Evolutionary conservation across 2,888 invertebrate species (phyloP).

Genomic region (Cantharis rufa): DNA sequence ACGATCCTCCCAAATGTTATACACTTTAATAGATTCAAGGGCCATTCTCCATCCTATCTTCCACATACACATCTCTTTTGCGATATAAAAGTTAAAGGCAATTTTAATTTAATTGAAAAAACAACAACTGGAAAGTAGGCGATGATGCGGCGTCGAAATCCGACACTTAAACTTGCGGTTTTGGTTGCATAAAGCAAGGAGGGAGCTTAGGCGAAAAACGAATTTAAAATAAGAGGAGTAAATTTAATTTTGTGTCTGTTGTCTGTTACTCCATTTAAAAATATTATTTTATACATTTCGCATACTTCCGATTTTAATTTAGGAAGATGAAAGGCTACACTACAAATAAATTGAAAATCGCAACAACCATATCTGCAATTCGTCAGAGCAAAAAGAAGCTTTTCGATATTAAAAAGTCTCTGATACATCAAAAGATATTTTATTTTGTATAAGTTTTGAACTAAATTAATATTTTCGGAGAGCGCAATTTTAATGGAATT

Average conservation of each 20-base stretch:
- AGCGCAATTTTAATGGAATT: background rate
- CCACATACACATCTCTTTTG: slow-evolving; percentile 26
- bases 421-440: slow-evolving; percentile 18
- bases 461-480: background rate
- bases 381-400: slow-evolving; percentile 13
- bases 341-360: slow-evolving; percentile 21
- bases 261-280: background rate
- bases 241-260: background rate
- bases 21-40: slow-evolving; percentile 27
- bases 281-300: background rate
- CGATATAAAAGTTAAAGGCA: slow-evolving; percentile 23
- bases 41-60: slow-evolving; percentile 27
- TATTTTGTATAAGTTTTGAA: slow-evolving; percentile 6
- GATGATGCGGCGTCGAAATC: background rate
- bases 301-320: slow-evolving; percentile 18
- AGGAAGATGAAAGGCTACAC: slow-evolving; percentile 24
- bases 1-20: slow-evolving; percentile 29
- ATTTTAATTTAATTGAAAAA: slow-evolving; percentile 29
- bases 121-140: background rate
- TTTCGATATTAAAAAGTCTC: slow-evolving; percentile 23
- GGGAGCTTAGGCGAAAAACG: background rate
- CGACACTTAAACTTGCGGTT: background rate
- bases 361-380: slow-evolving; percentile 4
- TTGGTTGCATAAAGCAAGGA: background rate
- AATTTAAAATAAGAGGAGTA: background rate